Conservation (phyloP, 2,888 invertebrate genomes). For the Catocala nupta region DNA sequence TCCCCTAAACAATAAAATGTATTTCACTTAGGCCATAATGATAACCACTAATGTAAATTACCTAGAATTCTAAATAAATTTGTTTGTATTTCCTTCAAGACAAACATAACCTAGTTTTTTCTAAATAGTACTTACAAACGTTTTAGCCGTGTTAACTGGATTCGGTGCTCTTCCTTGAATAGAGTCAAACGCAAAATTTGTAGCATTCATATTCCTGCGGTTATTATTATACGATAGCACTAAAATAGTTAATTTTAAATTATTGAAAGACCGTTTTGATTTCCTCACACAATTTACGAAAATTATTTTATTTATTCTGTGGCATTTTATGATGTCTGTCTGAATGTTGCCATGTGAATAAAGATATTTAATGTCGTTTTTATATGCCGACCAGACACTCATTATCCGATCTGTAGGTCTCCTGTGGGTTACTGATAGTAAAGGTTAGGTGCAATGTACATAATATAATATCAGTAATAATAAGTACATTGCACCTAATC, state of each 20-base stretch:
- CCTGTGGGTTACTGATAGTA: too few relatives aligned
- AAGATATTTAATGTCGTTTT: too few relatives aligned
- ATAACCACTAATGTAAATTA: too few relatives aligned
- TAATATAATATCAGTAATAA: too few relatives aligned
- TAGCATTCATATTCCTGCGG: constrained; percentile 60
- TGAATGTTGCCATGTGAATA: too few relatives aligned
- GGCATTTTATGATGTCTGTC: too few relatives aligned
- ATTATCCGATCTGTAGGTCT: too few relatives aligned
- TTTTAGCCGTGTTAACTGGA: constrained; percentile 63
- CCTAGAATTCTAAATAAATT: neutral
- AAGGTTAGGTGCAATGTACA: too few relatives aligned
- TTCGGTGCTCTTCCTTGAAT: constrained; percentile 46
- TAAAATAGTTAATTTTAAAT: neutral
- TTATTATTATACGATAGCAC: neutral
- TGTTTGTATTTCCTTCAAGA: constrained; percentile 19
- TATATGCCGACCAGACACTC: too few relatives aligned
- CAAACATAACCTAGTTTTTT: constrained; percentile 69
- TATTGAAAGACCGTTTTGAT: constrained; percentile 35
- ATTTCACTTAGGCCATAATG: neutral
- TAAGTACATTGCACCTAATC: too few relatives aligned
- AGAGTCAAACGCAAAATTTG: constrained; percentile 54
- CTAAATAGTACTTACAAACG: constrained; percentile 63
- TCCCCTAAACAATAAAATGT: neutral
- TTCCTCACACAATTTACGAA: neutral
- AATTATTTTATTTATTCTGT: too few relatives aligned